Conservation (phyloP, 2,113 vertebrate genomes). For the Pteropus alecto region DNA sequence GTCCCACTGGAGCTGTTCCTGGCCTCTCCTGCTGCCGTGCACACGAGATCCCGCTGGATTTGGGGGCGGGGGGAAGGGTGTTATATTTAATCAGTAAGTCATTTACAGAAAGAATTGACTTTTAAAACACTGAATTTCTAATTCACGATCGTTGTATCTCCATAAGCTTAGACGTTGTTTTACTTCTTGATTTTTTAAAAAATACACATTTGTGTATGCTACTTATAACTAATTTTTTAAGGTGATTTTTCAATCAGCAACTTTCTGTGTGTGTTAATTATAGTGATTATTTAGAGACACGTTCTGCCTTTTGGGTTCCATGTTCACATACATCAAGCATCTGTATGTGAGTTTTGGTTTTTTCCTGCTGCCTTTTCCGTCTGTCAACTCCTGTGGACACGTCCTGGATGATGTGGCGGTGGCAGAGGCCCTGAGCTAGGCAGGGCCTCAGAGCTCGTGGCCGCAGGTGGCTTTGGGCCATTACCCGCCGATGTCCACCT, state of each 20-base stretch:
- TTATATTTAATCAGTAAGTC: neutral
- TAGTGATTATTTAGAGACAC: neutral
- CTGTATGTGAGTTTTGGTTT: neutral
- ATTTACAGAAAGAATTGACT: neutral
- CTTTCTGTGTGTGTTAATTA: neutral
- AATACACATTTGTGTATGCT: neutral
- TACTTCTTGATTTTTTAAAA: neutral
- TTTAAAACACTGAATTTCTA: neutral
- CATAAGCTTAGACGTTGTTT: neutral
- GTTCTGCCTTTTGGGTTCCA: neutral
- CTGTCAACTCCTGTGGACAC: neutral
- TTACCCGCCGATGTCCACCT: too few species aligned
- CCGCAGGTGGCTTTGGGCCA: too few species aligned
- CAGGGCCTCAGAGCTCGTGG: too few species aligned
- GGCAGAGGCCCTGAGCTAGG: too few species aligned
- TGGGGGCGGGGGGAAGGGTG: too few species aligned
- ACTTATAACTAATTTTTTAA: neutral
- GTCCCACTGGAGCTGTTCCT: neutral
- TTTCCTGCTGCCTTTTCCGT: neutral
- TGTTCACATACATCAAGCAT: too few species aligned
- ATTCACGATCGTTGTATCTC: neutral
- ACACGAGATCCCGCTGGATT: neutral
- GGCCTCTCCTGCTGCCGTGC: neutral
- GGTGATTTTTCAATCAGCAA: neutral
- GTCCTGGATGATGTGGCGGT: fast-evolving